Evolutionary conservation across 2,797 vertebrate genomes (phyloP).

Genomic region (Oreochromis mossambicus): DNA sequence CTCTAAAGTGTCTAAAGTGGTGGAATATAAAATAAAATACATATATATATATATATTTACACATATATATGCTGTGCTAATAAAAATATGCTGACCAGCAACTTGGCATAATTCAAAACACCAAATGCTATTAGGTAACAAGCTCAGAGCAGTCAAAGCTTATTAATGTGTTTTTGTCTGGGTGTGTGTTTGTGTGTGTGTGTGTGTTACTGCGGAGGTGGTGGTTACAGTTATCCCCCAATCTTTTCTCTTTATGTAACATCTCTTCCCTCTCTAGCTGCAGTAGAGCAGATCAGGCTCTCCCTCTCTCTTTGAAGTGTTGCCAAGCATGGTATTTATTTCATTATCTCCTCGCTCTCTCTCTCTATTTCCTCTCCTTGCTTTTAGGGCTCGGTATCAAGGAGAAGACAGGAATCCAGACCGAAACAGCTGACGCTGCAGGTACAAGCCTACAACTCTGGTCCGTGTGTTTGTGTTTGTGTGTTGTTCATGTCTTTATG

Average conservation of each 20-base stretch:
- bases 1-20: constrained; percentile 7
- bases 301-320: constrained; percentile 61
- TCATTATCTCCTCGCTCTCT: constrained; percentile 63
- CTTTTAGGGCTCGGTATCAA: constrained; percentile 58
- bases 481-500: constrained; percentile 6
- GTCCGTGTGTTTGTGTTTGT: constrained; percentile 10
- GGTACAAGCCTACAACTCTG: constrained; percentile 24
- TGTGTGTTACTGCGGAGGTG: constrained; percentile 5
- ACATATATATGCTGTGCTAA: not conserved
- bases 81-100: not conserved
- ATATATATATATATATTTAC: no score
- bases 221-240: constrained; percentile 31
- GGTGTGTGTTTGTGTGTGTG: not conserved
- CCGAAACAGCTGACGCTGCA: constrained; percentile 62
- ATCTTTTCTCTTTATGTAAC: constrained; percentile 54
- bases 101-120: not conserved
- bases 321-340: constrained; percentile 70
- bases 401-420: constrained; percentile 33
- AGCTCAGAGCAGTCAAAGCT: constrained; percentile 20
- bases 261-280: constrained; percentile 48
- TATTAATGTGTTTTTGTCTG: not conserved
- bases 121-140: not conserved
- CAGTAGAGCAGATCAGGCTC: constrained; percentile 48
- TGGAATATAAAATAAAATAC: constrained; percentile 1
- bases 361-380: constrained; percentile 56